These are phyloP conservation scores for Alviniconcha strummeri DNA, from an alignment of 2,888 invertebrate species.

Conservation along the genomic window DNA sequence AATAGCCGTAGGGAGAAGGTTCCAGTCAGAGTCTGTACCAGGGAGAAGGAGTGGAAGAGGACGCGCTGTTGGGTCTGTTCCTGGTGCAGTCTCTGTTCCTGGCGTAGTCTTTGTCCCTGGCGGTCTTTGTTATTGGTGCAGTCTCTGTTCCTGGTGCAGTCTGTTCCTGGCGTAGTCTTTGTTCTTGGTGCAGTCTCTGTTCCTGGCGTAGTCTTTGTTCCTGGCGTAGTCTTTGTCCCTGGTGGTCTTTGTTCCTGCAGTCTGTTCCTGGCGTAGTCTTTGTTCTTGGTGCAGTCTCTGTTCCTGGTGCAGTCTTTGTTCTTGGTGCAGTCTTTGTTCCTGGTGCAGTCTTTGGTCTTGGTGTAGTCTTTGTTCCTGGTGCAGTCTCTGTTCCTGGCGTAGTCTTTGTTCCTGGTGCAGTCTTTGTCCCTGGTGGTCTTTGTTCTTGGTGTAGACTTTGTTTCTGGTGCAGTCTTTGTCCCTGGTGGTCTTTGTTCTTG, in stretches of 20 bases:
- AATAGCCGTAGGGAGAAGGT: no score
- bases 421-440: not conserved
- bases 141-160: not conserved
- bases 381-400: not conserved
- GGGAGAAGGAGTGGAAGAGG: no score
- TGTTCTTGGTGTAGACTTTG: not conserved
- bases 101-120: not conserved
- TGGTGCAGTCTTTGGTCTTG: not conserved
- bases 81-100: not conserved
- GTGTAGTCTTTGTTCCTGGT: not conserved
- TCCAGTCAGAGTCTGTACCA: no score
- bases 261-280: not conserved
- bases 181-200: not conserved
- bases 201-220: not conserved
- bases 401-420: not conserved
- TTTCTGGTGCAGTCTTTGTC: not conserved
- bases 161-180: not conserved
- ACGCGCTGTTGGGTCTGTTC: not conserved
- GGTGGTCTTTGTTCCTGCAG: not conserved
- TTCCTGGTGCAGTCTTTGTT: not conserved
- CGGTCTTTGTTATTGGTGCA: not conserved
- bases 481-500: not conserved
- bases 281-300: not conserved
- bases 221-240: no score
- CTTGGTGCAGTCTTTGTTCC: not conserved